Conservation (phyloP, 1,140 invertebrate genomes). For the Papilio helenus region DNA sequence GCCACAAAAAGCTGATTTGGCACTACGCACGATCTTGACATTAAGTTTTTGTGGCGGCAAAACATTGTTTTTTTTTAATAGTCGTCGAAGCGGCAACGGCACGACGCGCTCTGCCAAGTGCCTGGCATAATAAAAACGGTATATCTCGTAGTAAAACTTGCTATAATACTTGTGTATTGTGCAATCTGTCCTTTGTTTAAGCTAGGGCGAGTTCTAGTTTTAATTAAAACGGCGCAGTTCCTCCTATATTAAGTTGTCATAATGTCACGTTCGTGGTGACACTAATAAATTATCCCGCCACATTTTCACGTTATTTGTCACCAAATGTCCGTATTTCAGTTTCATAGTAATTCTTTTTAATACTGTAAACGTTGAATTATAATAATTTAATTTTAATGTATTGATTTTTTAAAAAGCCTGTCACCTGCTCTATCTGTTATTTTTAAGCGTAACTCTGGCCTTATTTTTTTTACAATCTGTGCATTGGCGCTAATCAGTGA, state of each 20-base stretch:
- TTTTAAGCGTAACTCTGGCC: background rate
- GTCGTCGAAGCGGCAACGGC: conserved; percentile 28
- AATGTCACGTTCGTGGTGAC: conserved; percentile 13
- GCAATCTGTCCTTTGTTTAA: conserved; percentile 32
- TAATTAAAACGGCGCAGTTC: conserved; percentile 34
- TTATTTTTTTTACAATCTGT: background rate
- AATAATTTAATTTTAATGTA: too few relatives aligned
- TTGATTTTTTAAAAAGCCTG: too few relatives aligned
- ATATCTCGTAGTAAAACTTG: conserved; percentile 31
- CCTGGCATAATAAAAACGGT: conserved; percentile 33
- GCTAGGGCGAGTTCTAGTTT: conserved; percentile 26
- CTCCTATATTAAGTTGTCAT: conserved; percentile 15
- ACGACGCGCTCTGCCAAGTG: conserved; percentile 30
- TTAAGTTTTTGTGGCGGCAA: conserved; percentile 29
- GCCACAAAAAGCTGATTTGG: background rate
- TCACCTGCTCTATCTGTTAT: background rate
- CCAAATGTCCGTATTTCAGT: background rate
- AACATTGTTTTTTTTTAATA: conserved; percentile 32
- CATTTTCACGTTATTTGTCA: background rate
- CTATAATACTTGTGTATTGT: conserved; percentile 30
- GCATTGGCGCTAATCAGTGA: background rate
- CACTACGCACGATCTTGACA: conserved; percentile 28
- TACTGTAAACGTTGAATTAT: too few relatives aligned
- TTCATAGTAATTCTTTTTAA: too few relatives aligned
- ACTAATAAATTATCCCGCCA: conserved; percentile 13